Conservation (phyloP, 2,113 vertebrate species). For the Microtus montanus region DNA sequence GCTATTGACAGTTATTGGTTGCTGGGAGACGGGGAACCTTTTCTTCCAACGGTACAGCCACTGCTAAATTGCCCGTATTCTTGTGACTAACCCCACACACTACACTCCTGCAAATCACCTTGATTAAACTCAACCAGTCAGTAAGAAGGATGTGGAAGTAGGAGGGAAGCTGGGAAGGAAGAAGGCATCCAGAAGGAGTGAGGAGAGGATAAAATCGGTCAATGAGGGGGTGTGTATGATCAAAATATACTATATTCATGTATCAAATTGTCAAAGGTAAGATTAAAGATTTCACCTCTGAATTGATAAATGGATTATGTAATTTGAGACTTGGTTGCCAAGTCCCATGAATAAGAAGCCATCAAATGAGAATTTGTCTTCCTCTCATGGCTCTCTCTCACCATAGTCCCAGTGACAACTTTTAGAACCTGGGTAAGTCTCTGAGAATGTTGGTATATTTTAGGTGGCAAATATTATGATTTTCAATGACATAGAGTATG, state of each 20-base stretch:
- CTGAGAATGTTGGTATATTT: neutral
- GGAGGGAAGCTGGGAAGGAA: neutral
- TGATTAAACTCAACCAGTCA: neutral
- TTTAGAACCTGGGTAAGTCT: neutral
- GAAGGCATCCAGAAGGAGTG: neutral
- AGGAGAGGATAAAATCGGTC: neutral
- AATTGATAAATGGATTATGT: neutral
- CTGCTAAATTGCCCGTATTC: neutral
- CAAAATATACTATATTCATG: neutral
- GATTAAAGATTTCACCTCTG: neutral
- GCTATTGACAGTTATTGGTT: neutral
- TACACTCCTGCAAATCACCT: neutral
- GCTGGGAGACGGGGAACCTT: neutral
- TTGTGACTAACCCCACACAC: neutral
- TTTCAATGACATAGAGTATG: neutral
- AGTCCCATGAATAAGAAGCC: neutral
- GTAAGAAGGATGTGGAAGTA: neutral
- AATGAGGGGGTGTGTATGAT: no score
- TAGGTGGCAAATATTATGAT: neutral
- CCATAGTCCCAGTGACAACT: neutral
- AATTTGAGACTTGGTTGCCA: neutral
- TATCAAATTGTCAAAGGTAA: neutral
- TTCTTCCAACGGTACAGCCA: neutral
- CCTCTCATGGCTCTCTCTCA: fast-evolving
- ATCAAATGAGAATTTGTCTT: neutral